Conservation (phyloP, 2,888 invertebrate genomes). For the Acholoe squamosa region DNA sequence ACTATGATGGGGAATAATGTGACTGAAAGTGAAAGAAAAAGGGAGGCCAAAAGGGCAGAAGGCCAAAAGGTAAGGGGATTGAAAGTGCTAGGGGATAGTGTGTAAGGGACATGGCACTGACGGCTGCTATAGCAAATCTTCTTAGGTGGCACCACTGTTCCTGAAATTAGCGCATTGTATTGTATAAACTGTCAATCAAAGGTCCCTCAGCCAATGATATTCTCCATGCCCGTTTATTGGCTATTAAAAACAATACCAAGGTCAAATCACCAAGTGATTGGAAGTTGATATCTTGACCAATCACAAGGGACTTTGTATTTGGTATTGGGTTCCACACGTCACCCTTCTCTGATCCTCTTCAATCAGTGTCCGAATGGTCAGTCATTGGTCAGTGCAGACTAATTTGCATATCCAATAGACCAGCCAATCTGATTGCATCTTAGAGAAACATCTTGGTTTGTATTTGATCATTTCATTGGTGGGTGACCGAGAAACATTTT, state of each 20-base stretch:
- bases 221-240: not conserved
- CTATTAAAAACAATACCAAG: not conserved
- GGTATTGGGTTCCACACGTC: not conserved
- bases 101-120: too few species aligned
- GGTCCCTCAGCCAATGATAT: not conserved
- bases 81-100: too few species aligned
- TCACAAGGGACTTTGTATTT: too few species aligned
- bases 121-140: too few species aligned
- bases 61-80: too few species aligned
- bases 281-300: too few species aligned
- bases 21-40: too few species aligned
- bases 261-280: too few species aligned
- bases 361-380: not conserved
- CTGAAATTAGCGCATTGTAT: too few species aligned
- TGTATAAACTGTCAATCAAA: not conserved
- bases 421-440: conserved; percentile 11
- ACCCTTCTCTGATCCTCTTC: not conserved
- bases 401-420: not conserved
- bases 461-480: not conserved
- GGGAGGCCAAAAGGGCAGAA: too few species aligned
- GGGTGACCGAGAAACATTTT: not conserved
- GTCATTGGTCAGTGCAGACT: not conserved
- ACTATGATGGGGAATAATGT: too few species aligned
- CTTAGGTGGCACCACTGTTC: too few species aligned
- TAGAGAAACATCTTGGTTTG: not conserved